phyloP scores from a whole-genome alignment of 2,113 vertebrate species.

The Brevimyrus niger region DNA sequence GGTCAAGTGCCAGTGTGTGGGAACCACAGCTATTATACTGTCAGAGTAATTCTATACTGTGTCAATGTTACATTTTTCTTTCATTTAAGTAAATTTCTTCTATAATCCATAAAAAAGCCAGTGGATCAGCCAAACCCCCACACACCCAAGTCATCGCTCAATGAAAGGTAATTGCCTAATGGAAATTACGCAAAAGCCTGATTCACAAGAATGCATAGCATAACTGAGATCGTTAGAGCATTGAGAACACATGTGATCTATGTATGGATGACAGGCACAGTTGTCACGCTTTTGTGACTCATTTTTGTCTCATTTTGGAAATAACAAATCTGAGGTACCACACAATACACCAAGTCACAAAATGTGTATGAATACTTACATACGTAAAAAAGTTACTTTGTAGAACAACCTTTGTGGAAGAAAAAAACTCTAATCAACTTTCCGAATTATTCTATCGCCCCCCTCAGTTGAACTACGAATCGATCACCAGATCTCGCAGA shows the following conservation, averaged over 20 bases:
- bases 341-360: neutral
- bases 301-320: neutral
- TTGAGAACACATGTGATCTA: neutral
- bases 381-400: neutral
- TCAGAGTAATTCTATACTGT: neutral
- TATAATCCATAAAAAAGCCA: neutral
- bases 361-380: neutral
- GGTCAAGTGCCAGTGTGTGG: neutral
- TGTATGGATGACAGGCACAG: neutral
- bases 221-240: neutral
- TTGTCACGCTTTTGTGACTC: neutral
- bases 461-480: too few species aligned
- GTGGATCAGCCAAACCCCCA: neutral
- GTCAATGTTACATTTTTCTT: neutral
- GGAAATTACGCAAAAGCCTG: neutral
- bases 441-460: too few species aligned
- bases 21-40: constrained; percentile 6
- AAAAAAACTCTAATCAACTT: too few species aligned
- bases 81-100: neutral
- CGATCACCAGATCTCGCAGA: too few species aligned
- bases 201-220: neutral
- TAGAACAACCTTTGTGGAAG: too few species aligned
- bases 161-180: neutral
- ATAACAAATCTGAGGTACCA: neutral
- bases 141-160: neutral